Conservation (phyloP, 2,113 vertebrate species). For the Ondatra zibethicus region DNA sequence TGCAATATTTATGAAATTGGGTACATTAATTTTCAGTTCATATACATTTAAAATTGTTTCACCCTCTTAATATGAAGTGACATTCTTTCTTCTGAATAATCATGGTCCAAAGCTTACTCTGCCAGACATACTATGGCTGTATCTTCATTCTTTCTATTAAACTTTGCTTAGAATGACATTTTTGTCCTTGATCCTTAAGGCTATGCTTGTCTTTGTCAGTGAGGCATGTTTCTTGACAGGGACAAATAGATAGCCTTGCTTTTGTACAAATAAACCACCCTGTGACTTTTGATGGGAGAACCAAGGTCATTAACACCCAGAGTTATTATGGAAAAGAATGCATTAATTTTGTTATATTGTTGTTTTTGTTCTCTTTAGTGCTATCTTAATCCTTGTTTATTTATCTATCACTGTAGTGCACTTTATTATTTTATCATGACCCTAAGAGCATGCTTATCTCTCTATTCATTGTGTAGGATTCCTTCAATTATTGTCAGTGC, state of each 20-base stretch:
- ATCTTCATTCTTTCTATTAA: not conserved
- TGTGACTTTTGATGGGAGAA: not conserved
- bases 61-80: not conserved
- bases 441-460: not conserved
- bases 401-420: not conserved
- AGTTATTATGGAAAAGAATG: not conserved
- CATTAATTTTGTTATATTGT: not conserved
- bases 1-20: not conserved
- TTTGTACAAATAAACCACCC: not conserved
- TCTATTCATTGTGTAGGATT: not conserved
- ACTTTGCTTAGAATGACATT: not conserved
- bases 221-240: not conserved
- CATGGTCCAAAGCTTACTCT: not conserved
- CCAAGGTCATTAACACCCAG: not conserved
- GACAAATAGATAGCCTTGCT: not conserved
- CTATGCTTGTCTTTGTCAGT: not conserved
- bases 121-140: not conserved
- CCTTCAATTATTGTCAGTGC: not conserved
- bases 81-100: not conserved
- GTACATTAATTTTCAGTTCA: not conserved
- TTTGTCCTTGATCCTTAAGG: not conserved
- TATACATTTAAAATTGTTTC: not conserved
- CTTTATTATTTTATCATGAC: not conserved
- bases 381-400: not conserved
- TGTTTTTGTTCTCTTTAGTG: not conserved